Evolutionary conservation across 2,888 invertebrate species (phyloP).

Genomic region (Theodoxus fluviatilis): DNA sequence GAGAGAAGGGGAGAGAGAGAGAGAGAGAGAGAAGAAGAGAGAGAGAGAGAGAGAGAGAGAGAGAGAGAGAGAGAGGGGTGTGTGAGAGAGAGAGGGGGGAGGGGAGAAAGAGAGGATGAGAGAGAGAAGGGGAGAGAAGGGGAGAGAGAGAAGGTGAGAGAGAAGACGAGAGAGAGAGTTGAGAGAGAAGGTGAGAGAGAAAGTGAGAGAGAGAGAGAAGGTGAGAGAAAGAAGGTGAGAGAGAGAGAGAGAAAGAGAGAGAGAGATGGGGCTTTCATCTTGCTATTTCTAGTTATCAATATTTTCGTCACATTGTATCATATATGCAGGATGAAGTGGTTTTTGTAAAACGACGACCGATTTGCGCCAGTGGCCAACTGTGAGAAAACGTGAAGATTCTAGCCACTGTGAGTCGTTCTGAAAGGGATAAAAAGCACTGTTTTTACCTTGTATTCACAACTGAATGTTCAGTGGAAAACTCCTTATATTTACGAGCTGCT

Average conservation of each 20-base stretch:
- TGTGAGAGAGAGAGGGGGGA: constrained; percentile 16
- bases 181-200: background rate
- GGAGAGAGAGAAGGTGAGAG: background rate
- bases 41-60: background rate
- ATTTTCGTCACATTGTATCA: too few species aligned
- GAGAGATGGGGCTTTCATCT: too few species aligned
- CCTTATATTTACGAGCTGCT: too few species aligned
- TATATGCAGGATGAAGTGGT: too few species aligned
- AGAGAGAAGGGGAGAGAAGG: background rate
- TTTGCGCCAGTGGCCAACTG: too few species aligned
- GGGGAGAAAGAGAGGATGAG: constrained; percentile 9
- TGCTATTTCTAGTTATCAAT: too few species aligned
- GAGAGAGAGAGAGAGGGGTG: background rate
- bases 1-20: constrained; percentile 21
- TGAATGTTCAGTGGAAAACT: too few species aligned
- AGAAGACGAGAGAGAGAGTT: background rate
- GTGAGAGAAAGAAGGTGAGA: background rate
- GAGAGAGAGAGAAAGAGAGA: background rate
- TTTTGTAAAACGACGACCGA: too few species aligned
- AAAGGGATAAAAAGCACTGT: too few species aligned
- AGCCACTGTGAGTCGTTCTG: too few species aligned
- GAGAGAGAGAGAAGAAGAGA: constrained; percentile 22
- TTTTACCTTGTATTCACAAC: too few species aligned
- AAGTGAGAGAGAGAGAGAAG: background rate
- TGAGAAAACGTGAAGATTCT: too few species aligned